Evolutionary conservation across 2,888 invertebrate species (phyloP), one percentile per base, ranked within the genome.

Genomic region (Tigriopus californicus): DNA sequence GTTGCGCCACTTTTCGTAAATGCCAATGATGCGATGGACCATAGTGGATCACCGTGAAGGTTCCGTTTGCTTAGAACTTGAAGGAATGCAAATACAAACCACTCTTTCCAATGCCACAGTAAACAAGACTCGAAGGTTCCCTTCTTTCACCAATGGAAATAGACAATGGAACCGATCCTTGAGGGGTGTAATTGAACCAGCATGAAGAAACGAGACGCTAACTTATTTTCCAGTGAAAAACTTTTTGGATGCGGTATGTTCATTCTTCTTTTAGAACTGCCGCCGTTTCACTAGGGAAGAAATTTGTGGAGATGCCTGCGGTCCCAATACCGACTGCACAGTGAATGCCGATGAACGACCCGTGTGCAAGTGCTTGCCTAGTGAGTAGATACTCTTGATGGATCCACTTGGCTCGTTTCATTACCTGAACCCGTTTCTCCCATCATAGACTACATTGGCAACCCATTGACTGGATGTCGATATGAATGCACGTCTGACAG

Each of bases 401-500:
- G 12, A 53, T 6, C 5, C 18, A 56, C 41, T 44, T 44, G 12
- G 18, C 44, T 56, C 2, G 13, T 15, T 41, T 11, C 5, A 56
- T 42, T 12, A 41, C 18, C 15, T 24, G 15, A 41, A 12, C 11
- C 47, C 2, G 24, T 22, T 11, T 46, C 13, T 56, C 4, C 15
- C 40, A 40, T 49, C n/a, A 13, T 40, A 24, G 57, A 62, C 57
- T 65, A 61, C 58, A 62, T 66, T 48, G 66, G 66, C n/a, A 64
- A 65, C 61, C 66, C 67, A 20, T 56, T 67, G 33, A 61, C 61
- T 11, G 67, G 66, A 13, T 68, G 68, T 54, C 59, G 65, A 40
- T 65, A 65, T 22, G 68, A 68, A 61, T 68, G 68, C 42, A 66
- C 66, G 44, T 60, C 63, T n/a, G 65, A 67, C 58, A 57, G 59